phyloP scores from a whole-genome alignment of 2,113 vertebrate genomes.

The Laterallus jamaicensis region DNA sequence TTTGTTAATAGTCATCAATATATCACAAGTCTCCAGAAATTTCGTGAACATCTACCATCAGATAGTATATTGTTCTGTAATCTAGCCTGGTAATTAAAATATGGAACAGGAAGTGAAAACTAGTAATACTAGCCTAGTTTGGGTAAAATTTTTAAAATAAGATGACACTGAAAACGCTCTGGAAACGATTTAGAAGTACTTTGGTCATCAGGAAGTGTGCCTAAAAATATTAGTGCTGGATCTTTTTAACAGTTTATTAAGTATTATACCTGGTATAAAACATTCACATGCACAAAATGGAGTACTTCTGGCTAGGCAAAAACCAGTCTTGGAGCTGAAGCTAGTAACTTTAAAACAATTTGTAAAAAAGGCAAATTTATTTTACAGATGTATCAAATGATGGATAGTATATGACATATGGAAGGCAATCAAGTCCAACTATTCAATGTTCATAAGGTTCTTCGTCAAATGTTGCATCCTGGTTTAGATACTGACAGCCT shows the following conservation, averaged over 20 bases:
- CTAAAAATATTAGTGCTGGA: neutral
- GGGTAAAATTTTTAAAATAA: neutral
- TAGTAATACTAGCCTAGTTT: neutral
- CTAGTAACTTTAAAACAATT: neutral
- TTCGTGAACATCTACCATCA: neutral
- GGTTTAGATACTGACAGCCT: neutral
- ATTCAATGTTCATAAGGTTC: neutral
- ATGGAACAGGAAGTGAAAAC: neutral
- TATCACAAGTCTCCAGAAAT: neutral
- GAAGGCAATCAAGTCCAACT: neutral
- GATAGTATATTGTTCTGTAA: neutral
- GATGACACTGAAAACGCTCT: neutral
- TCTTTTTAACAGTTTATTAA: neutral
- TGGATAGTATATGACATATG: neutral
- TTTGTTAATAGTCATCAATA: neutral
- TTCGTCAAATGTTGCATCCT: neutral
- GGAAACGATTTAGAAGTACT: neutral
- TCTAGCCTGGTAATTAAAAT: neutral
- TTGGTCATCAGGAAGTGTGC: neutral
- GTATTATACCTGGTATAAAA: neutral
- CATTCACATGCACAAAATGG: neutral
- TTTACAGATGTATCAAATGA: neutral
- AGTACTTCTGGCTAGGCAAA: neutral
- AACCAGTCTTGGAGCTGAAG: neutral
- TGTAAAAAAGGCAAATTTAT: neutral